These are phyloP conservation scores for Petrolisthes manimaculis DNA, from an alignment of 2,888 invertebrate genomes.

Conservation along the genomic window DNA sequence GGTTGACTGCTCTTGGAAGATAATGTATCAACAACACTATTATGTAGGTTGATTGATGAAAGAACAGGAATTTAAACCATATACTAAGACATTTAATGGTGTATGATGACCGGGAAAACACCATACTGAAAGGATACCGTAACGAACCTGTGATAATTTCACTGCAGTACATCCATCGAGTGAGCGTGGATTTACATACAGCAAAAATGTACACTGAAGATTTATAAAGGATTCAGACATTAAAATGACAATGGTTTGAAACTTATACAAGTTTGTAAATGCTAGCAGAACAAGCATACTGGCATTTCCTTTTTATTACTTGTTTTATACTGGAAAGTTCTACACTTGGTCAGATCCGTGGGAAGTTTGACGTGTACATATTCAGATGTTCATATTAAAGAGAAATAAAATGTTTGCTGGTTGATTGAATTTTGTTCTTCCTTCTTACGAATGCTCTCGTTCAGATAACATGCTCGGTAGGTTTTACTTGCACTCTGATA, in stretches of 20 bases:
- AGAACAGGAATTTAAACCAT: background rate
- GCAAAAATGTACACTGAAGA: too few relatives aligned
- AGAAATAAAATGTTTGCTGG: background rate
- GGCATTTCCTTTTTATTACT: background rate
- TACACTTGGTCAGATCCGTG: background rate
- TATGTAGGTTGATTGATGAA: background rate
- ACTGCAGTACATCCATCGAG: too few relatives aligned
- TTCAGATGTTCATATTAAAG: background rate
- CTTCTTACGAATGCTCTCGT: too few relatives aligned
- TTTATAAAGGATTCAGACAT: background rate
- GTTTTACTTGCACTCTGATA: too few relatives aligned
- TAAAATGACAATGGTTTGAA: background rate
- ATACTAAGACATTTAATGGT: too few relatives aligned
- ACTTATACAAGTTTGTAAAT: background rate
- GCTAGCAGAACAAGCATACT: background rate
- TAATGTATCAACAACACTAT: background rate
- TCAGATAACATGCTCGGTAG: too few relatives aligned
- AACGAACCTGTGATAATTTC: too few relatives aligned
- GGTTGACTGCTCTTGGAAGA: background rate
- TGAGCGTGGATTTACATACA: too few relatives aligned
- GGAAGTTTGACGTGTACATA: background rate
- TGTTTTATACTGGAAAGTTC: background rate
- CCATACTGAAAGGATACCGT: too few relatives aligned
- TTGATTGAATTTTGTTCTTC: too few relatives aligned
- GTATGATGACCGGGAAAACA: too few relatives aligned